Evolutionary conservation across 2,888 invertebrate genomes (phyloP), one percentile per base, ranked within the genome.

Genomic region (Eutolmus rufibarbis): DNA sequence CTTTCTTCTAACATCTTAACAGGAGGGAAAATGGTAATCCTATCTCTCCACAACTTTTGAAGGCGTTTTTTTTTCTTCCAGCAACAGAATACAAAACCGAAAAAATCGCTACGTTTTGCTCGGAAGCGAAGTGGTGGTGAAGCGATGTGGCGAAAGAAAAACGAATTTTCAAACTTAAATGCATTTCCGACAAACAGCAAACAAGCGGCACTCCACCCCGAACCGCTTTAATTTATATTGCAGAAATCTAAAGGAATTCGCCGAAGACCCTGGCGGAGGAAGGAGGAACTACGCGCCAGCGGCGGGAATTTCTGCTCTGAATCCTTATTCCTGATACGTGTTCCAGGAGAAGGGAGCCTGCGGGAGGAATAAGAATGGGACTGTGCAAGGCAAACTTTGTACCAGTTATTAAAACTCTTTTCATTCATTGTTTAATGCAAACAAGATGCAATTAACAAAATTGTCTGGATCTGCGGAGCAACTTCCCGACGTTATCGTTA

Each of bases 161-260:
- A 76, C 76, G 76, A 76, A 76, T 76, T 76, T 76, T 5, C 16
- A 34, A 76, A 76, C 76, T 76, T 76, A 76, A 76, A 76, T 76
- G 76, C 76, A 76, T 76, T 76, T 76, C 76, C 76, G 76, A 76
- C 76, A 76, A 76, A 76, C 37, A 76, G 76, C 76, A 76, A 76
- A 76, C 76, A 76, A 76, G 76, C 37, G n/a, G n/a, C 37, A 19
- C 76, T 76, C 37, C 31, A 14, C 23, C 37, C 5, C n/a, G 16
- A 16, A 76, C 76, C 28, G 76, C 37, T 76, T 76, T 34, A 76
- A 76, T 76, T 76, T 76, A 76, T 76, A 46, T 46, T 46, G 43
- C 12, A 37, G 76, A 37, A 76, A 34, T n/a, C 37, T 76, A 19
- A 9, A 66, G 19, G 28, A 23, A 23, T 12, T 66, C 19, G 66